Percentiles rank a stretch among this genome's conserved stretches.
phyloP scores from a whole-genome alignment of 92 coral and sea anemone species.

The Umimayanthus kanabou region DNA sequence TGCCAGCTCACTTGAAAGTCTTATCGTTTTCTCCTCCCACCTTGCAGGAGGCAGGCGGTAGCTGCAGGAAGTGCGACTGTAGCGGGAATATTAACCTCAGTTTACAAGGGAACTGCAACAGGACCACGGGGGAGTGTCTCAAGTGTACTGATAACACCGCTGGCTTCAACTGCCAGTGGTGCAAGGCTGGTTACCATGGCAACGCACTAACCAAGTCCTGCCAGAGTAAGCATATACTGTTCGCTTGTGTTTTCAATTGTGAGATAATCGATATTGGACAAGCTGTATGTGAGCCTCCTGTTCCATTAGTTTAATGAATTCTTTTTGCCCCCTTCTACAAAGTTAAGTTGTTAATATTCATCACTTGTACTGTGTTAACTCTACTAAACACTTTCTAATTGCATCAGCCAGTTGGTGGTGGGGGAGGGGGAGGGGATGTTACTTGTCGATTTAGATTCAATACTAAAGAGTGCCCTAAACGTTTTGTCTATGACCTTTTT shows the following conservation, averaged over 20 bases:
- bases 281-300: too few species aligned
- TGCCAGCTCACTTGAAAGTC: too few species aligned
- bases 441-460: too few species aligned
- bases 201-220: constrained; percentile 79
- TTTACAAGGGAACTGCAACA: constrained; percentile 74
- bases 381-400: neutral
- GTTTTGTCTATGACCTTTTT: too few species aligned
- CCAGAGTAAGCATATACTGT: constrained; percentile 55
- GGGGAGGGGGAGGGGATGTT: too few species aligned
- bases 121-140: constrained; percentile 86
- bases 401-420: neutral
- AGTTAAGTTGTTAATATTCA: too few species aligned
- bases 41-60: constrained; percentile 58
- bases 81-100: constrained; percentile 60
- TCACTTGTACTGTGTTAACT: neutral
- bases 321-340: too few species aligned
- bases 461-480: too few species aligned
- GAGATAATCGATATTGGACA: neutral
- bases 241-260: neutral
- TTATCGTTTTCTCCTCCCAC: neutral
- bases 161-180: constrained; percentile 84
- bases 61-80: constrained; percentile 76
- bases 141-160: constrained; percentile 82
- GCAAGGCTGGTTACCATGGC: constrained; percentile 81
- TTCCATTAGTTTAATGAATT: too few species aligned